These are phyloP conservation scores for Entosphenus tridentatus DNA, from an alignment of 2,113 vertebrate genomes.

Conservation along the genomic window DNA sequence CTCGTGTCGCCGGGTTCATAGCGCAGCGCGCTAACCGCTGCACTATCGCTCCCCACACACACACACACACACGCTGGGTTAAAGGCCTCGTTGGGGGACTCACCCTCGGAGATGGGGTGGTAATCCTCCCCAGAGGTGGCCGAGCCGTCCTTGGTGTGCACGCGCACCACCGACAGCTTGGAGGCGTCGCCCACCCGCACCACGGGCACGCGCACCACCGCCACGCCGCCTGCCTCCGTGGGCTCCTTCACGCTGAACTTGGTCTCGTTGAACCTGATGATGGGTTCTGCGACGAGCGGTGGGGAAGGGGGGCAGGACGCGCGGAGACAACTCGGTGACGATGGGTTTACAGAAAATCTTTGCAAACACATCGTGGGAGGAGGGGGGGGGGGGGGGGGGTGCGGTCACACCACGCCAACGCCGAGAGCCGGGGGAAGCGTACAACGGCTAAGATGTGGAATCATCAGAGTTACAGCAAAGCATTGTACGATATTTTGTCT, in stretches of 20 bases:
- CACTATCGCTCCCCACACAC: no score
- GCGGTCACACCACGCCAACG: no score
- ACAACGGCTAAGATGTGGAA: no score
- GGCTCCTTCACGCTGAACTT: constrained; percentile 45
- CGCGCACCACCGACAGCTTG: constrained; percentile 39
- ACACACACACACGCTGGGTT: neutral
- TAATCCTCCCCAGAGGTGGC: constrained; percentile 50
- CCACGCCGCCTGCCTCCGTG: constrained; percentile 25
- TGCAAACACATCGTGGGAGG: no score
- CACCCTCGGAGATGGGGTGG: constrained; percentile 45
- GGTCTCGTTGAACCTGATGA: constrained; percentile 48
- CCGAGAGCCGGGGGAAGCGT: no score
- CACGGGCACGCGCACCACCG: constrained; percentile 31
- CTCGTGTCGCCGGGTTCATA: no score
- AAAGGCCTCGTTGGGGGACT: constrained; percentile 5
- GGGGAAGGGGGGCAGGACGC: neutral
- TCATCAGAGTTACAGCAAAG: no score
- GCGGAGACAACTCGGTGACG: neutral
- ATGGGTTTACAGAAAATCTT: no score
- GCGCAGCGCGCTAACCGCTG: no score
- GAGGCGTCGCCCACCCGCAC: constrained; percentile 35
- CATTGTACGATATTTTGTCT: no score
- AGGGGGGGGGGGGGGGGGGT: no score
- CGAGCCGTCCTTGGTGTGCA: constrained; percentile 54
- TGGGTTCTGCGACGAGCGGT: constrained; percentile 21